phyloP scores from a whole-genome alignment of 2,113 vertebrate genomes.

The Megaleporinus macrocephalus region DNA sequence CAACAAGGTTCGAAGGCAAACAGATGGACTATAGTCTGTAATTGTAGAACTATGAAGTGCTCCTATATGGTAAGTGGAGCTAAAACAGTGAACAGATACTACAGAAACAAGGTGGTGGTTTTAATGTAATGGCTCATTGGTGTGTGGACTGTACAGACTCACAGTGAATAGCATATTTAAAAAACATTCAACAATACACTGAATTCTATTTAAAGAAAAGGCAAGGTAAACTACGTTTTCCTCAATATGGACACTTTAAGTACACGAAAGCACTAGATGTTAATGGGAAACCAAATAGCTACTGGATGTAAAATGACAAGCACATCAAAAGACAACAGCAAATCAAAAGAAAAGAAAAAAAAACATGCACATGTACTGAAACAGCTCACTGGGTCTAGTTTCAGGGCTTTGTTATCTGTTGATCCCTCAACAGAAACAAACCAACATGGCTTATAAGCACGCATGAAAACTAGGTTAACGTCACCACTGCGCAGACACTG shows the following conservation, averaged over 20 bases:
- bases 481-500: slow-evolving; percentile 17
- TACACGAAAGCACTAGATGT: neutral
- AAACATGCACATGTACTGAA: slow-evolving; percentile 20
- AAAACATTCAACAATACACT: too few species aligned
- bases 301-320: slow-evolving; percentile 2
- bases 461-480: neutral
- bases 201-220: too few species aligned
- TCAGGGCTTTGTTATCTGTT: slow-evolving; percentile 25
- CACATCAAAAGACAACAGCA: neutral
- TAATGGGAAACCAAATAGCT: neutral
- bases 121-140: too few species aligned
- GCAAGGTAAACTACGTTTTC: too few species aligned
- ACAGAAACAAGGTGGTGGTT: too few species aligned
- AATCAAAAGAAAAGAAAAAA: neutral
- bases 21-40: too few species aligned
- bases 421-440: slow-evolving; percentile 26
- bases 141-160: too few species aligned
- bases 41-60: too few species aligned
- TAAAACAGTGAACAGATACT: too few species aligned
- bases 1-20: too few species aligned
- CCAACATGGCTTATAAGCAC: neutral
- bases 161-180: too few species aligned
- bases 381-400: neutral
- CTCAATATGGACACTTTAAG: neutral
- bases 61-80: too few species aligned